A percentile compares a stretch with the other conserved stretches of the same genome.
phyloP scores from a whole-genome alignment of 1,140 invertebrate species.

The Drosophila malerkotliana region DNA sequence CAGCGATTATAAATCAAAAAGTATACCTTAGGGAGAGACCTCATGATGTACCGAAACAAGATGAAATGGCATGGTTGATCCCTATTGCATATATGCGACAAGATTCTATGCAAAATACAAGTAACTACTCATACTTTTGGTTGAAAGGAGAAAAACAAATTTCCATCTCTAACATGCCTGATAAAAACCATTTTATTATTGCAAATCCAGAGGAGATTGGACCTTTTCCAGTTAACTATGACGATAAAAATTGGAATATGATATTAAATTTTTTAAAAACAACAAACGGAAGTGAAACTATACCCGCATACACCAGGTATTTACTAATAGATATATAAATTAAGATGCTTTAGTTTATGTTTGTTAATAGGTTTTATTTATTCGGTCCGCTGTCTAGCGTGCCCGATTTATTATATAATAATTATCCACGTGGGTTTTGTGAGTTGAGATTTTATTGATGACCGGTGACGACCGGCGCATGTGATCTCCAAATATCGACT shows the following conservation, averaged over 20 bases:
- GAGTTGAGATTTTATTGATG: too few species aligned
- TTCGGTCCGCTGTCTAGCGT: too few species aligned
- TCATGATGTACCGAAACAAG: conserved; percentile 87
- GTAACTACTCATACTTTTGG: conserved; percentile 86
- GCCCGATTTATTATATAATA: too few species aligned
- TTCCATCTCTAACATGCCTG: conserved; percentile 85
- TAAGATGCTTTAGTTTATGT: too few species aligned
- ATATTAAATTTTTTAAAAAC: conserved; percentile 87
- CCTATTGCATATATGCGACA: conserved; percentile 87
- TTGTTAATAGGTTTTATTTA: too few species aligned
- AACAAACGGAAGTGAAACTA: conserved; percentile 84
- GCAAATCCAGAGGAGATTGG: conserved; percentile 92
- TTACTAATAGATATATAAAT: not conserved
- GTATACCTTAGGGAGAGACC: conserved; percentile 88
- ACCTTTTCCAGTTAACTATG: conserved; percentile 93
- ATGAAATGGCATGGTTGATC: conserved; percentile 88
- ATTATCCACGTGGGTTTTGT: too few species aligned
- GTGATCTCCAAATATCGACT: too few species aligned
- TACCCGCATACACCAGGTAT: conserved; percentile 87
- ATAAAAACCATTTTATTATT: conserved; percentile 87
- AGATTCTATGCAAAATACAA: conserved; percentile 86
- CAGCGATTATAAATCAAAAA: conserved; percentile 88
- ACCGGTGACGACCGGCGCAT: too few species aligned
- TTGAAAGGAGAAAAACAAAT: conserved; percentile 85
- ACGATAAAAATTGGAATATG: conserved; percentile 90